phyloP scores from a whole-genome alignment of 2,797 vertebrate genomes.

The Remorina albescens region DNA sequence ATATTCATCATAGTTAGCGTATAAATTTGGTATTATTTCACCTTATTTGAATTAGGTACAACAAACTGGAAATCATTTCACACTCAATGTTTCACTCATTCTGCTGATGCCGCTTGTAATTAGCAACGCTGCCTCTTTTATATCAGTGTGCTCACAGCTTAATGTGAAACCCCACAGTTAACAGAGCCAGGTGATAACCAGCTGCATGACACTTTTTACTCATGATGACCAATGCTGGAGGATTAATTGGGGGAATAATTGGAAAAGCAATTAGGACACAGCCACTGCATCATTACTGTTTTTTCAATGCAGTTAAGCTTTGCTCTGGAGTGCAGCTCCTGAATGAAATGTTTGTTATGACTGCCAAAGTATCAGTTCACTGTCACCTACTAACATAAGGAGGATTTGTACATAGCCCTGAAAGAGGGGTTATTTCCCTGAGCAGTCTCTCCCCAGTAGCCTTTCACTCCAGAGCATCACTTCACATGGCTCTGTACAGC shows the following conservation, averaged over 20 bases:
- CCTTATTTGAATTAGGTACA: not conserved
- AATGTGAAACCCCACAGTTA: not conserved
- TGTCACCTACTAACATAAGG: conserved; percentile 5
- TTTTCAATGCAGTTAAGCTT: not conserved
- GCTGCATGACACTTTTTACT: not conserved
- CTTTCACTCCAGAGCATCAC: conserved; percentile 12
- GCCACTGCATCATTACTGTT: not conserved
- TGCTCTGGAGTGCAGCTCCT: not conserved
- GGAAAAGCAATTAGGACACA: not conserved
- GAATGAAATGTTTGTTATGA: not conserved
- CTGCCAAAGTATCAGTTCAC: conserved; percentile 6
- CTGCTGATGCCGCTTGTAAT: not conserved
- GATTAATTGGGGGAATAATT: not conserved
- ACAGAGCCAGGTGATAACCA: not conserved
- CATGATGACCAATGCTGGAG: not conserved
- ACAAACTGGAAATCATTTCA: not conserved
- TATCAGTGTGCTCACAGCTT: not conserved
- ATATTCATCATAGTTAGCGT: too few relatives aligned
- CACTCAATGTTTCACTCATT: not conserved
- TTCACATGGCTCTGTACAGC: too few relatives aligned
- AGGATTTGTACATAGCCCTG: conserved; percentile 1
- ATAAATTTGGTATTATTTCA: not conserved
- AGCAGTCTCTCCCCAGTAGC: not conserved
- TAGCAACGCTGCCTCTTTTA: not conserved
- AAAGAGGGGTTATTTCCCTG: not conserved